Conservation (phyloP, 1,140 invertebrate genomes). For the Drosophila murphyi region DNA sequence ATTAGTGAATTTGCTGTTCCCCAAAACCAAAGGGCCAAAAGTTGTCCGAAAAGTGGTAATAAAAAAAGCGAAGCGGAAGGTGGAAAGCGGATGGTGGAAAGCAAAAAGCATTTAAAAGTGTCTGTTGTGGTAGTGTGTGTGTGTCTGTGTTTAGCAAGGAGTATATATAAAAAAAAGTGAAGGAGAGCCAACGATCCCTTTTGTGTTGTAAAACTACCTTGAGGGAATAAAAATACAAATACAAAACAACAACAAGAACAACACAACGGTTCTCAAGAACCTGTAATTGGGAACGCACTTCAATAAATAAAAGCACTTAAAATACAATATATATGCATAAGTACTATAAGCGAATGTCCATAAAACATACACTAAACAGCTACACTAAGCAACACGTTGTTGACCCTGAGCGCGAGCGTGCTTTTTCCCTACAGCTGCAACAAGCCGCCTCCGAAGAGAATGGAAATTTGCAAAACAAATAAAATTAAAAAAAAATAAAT, state of each 20-base stretch:
- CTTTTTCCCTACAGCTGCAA: slow-evolving; percentile 39
- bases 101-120: slow-evolving; percentile 1
- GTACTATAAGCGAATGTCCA: not conserved
- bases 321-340: slow-evolving; percentile 16
- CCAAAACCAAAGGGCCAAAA: slow-evolving; percentile 6
- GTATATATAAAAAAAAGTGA: slow-evolving; percentile 10
- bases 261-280: slow-evolving; percentile 50
- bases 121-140: not conserved
- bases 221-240: slow-evolving; percentile 12
- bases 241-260: slow-evolving; percentile 15
- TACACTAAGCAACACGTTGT: slow-evolving; percentile 50
- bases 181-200: slow-evolving; percentile 2
- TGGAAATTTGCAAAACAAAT: slow-evolving; percentile 19
- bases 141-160: slow-evolving; percentile 3
- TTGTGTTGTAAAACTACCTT: not conserved
- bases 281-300: slow-evolving; percentile 73
- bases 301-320: slow-evolving; percentile 20
- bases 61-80: not conserved
- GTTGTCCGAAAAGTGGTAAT: slow-evolving; percentile 4
- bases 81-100: too few relatives aligned
- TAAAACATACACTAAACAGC: slow-evolving; percentile 5
- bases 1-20: slow-evolving; percentile 2
- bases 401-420: slow-evolving; percentile 62
- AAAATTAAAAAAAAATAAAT: too few relatives aligned
- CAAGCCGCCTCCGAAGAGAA: slow-evolving; percentile 14